Evolutionary conservation across 2,888 invertebrate species (phyloP), one percentile per base, ranked within the genome.

Genomic region (Silvanus unidentatus): DNA sequence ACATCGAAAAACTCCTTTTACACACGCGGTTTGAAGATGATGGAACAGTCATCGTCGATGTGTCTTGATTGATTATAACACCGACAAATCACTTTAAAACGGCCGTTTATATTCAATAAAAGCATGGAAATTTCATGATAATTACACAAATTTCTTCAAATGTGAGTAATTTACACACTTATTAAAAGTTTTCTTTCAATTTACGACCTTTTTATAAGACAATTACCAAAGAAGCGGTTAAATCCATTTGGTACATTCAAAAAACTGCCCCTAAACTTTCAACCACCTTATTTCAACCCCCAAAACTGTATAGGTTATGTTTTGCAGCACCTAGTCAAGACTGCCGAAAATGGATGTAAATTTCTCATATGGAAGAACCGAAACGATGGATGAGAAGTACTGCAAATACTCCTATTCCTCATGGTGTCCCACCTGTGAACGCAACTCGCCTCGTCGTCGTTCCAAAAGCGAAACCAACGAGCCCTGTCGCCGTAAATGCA

Each of bases 391-490:
- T 41, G 64, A 63, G 37, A 63, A 62, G 39, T 56, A 54, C 40
- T 68, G 68, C 49, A 69, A 65, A 51, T 68, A 62, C 47, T 55
- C 67, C 6, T 70, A 68, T 47, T 47, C 60, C 10, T 61, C 63
- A 42, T 71, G 71, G 69, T 71, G 72, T 55, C 64, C 67, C 11
- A 68, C 63, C n/a, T 72, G 71, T 58, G 69, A 70, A 42, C 63
- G 60, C 46, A 65, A 64, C 35, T 62, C 66, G 2, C 68, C 69
- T 6, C 53, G 71, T 39, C 58, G 68, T 32, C 55, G 70, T 40
- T 66, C 69, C 2, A 64, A 61, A 52, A 70, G 68, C 52, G 72
- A 71, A 59, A 65, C 67, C 4, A 60, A 54, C 40, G 65, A 69
- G 42, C 56, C 60, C 12, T 68, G 68, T 52, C 59, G 64, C 32